These are phyloP conservation scores for Ageneiosus marmoratus DNA, from an alignment of 2,113 vertebrate genomes.

Conservation along the genomic window DNA sequence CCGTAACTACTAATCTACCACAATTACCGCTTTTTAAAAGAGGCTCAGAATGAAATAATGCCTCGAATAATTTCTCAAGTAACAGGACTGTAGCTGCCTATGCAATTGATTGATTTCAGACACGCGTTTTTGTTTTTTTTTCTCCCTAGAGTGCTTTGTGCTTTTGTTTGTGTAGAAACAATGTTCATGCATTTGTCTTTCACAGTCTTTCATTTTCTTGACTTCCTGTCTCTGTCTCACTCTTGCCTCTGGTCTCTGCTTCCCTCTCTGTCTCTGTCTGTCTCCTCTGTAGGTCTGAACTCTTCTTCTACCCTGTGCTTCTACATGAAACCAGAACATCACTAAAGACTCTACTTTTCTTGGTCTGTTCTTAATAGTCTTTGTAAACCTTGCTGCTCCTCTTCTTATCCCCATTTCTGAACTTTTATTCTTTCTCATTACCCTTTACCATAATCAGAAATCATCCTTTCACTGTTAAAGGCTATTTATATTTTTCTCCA, in stretches of 20 bases:
- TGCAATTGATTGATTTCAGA: neutral
- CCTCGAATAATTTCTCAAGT: neutral
- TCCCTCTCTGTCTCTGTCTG: conserved; percentile 62
- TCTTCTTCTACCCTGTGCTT: conserved; percentile 96
- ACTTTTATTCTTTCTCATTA: conserved; percentile 9
- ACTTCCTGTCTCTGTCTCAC: conserved; percentile 57
- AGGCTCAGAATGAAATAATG: neutral
- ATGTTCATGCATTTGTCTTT: conserved; percentile 55
- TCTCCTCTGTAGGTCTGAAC: conserved; percentile 95
- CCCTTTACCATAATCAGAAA: neutral
- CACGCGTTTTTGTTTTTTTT: neutral
- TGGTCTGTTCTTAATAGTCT: conserved; percentile 96
- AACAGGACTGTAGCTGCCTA: neutral
- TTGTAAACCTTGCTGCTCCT: conserved; percentile 92
- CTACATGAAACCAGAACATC: conserved; percentile 99
- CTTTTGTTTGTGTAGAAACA: conserved; percentile 15
- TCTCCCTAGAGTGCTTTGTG: neutral
- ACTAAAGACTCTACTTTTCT: conserved; percentile 99
- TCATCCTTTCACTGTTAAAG: neutral
- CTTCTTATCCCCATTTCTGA: conserved; percentile 30
- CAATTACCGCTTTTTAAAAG: neutral
- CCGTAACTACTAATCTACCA: too few relatives aligned
- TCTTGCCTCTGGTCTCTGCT: conserved; percentile 58
- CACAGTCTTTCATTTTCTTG: conserved; percentile 44
- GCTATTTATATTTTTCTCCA: neutral